These are phyloP conservation scores for Campopleginae sp. DNA, from an alignment of 2,888 invertebrate genomes.

Conservation along the genomic window DNA sequence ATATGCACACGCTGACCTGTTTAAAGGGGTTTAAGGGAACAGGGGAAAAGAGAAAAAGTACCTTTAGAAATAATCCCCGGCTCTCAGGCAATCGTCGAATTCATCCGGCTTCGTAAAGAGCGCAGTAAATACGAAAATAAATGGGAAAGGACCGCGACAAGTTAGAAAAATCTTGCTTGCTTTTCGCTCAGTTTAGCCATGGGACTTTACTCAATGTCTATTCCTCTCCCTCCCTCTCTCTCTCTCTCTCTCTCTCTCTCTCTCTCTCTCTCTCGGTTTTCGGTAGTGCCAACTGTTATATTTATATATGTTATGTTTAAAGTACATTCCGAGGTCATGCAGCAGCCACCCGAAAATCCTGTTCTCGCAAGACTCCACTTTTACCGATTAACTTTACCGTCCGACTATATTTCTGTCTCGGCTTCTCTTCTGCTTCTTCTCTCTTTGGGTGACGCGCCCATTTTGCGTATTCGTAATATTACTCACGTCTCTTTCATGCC, in stretches of 20 bases:
- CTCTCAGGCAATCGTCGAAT: constrained; percentile 54
- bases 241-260: background rate
- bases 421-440: background rate
- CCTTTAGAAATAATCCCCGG: constrained; percentile 58
- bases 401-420: constrained; percentile 27
- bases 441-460: constrained; percentile 45
- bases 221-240: background rate
- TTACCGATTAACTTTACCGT: constrained; percentile 53
- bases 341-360: constrained; percentile 57
- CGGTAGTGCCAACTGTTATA: no score
- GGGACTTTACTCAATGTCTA: constrained; percentile 26
- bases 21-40: no score
- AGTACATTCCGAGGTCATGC: constrained; percentile 15
- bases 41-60: constrained; percentile 43
- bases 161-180: constrained; percentile 52
- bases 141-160: constrained; percentile 8
- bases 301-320: background rate
- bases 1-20: background rate
- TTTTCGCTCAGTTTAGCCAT: constrained; percentile 28
- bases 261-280: background rate
- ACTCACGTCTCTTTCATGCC: constrained; percentile 22
- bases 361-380: constrained; percentile 53
- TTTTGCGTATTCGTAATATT: constrained; percentile 50
- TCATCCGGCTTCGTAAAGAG: constrained; percentile 47
- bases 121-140: background rate